Evolutionary conservation across 2,888 invertebrate genomes (phyloP).

Genomic region (Choristoneura rosaceana): DNA sequence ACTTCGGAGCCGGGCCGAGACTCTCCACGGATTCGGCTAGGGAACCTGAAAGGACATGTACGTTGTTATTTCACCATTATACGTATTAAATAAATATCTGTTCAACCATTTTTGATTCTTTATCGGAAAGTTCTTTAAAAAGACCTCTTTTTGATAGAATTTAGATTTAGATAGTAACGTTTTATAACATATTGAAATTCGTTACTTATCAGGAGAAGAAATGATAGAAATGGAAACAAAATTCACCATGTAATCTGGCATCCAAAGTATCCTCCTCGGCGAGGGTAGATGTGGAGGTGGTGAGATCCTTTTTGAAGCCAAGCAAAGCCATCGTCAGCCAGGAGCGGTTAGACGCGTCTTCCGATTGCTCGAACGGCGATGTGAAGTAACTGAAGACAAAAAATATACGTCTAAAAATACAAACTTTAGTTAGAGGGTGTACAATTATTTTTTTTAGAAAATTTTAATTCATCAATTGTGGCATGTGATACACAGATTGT

Average conservation of each 20-base stretch:
- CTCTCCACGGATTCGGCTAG: constrained; percentile 78
- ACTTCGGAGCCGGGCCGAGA: constrained; percentile 73
- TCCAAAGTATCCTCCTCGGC: constrained; percentile 85
- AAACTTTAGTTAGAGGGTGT: neutral
- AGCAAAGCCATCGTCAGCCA: constrained; percentile 89
- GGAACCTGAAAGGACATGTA: constrained; percentile 57
- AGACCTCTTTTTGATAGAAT: no score
- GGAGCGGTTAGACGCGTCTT: constrained; percentile 76
- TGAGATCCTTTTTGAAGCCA: constrained; percentile 87
- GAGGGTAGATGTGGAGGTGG: constrained; percentile 85
- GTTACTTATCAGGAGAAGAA: no score
- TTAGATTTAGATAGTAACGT: no score
- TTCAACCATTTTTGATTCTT: no score
- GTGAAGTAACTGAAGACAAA: constrained; percentile 74
- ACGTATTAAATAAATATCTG: no score
- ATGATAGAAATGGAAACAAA: neutral
- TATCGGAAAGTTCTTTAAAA: no score
- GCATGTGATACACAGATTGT: neutral
- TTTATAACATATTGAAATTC: no score
- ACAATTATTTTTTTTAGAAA: no score
- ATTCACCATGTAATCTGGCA: constrained; percentile 66
- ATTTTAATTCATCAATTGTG: no score
- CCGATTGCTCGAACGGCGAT: constrained; percentile 77
- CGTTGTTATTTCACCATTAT: neutral
- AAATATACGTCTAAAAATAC: constrained; percentile 6